These are phyloP conservation scores for Rhagoletis pomonella DNA, from an alignment of 1,140 invertebrate species.

Conservation along the genomic window DNA sequence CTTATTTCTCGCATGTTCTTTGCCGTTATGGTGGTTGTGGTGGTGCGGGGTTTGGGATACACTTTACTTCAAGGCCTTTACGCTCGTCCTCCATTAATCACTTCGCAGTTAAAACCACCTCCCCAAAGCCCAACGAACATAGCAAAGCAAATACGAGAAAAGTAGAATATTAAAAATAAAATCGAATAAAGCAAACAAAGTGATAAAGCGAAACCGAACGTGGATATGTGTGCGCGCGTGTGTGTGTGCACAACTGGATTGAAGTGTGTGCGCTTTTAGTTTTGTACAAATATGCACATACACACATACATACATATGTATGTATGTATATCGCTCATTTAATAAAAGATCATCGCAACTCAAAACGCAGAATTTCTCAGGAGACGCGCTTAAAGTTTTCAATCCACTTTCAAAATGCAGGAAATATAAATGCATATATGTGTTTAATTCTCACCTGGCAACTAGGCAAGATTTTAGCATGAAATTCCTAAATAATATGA, in stretches of 20 bases:
- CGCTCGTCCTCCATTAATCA: constrained; percentile 44
- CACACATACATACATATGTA: background rate
- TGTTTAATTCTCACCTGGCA: background rate
- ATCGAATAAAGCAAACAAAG: constrained; percentile 27
- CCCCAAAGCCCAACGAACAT: constrained; percentile 10
- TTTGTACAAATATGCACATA: background rate
- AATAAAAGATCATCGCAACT: too few relatives aligned
- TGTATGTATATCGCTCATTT: too few relatives aligned
- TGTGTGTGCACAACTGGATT: too few relatives aligned
- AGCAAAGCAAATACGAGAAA: constrained; percentile 30
- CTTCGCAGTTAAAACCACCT: constrained; percentile 29
- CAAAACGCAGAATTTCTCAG: too few relatives aligned
- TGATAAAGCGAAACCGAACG: constrained; percentile 32
- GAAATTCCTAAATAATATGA: too few relatives aligned
- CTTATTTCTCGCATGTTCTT: background rate
- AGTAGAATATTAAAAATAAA: constrained; percentile 31
- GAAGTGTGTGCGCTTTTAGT: background rate
- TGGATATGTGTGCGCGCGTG: background rate
- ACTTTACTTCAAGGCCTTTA: constrained; percentile 37
- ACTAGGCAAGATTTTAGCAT: too few relatives aligned
- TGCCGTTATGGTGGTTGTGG: too few relatives aligned
- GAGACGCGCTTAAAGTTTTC: too few relatives aligned
- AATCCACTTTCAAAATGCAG: too few relatives aligned
- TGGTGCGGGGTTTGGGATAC: background rate
- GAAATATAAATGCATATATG: too few relatives aligned